phyloP scores from a whole-genome alignment of 2,113 vertebrate genomes.

The Caranx melampygus region DNA sequence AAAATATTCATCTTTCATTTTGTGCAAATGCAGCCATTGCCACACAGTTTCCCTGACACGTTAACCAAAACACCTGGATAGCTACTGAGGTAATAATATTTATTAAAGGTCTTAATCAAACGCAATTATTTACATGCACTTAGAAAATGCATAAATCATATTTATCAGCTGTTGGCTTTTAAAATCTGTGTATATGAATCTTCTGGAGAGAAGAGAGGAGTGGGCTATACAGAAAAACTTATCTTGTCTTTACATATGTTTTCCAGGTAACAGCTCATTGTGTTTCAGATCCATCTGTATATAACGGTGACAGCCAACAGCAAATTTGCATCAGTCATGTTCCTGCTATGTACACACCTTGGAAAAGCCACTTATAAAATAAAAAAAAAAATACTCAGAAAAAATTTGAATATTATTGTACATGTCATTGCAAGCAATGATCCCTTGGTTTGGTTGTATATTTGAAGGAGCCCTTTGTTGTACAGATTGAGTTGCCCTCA shows the following conservation, averaged over 20 bases:
- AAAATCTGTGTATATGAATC: constrained; percentile 20
- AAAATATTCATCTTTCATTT: neutral
- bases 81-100: constrained; percentile 30
- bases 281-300: neutral
- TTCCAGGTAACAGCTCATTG: constrained; percentile 9
- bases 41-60: constrained; percentile 35
- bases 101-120: constrained; percentile 16
- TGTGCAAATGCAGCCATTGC: constrained; percentile 43
- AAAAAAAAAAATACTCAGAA: neutral
- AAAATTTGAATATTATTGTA: constrained; percentile 17
- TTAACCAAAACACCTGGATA: neutral
- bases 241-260: neutral
- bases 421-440: constrained; percentile 20
- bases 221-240: constrained; percentile 13
- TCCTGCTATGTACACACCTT: neutral
- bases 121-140: constrained; percentile 47
- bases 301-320: neutral
- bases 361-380: neutral
- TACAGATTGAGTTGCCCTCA: constrained; percentile 38
- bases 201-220: constrained; percentile 2
- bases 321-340: neutral
- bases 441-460: constrained; percentile 59
- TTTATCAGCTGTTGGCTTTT: constrained; percentile 20
- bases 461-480: constrained; percentile 76
- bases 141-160: constrained; percentile 53